Percentiles rank a stretch among this genome's conserved stretches.
Evolutionary conservation across 2,797 vertebrate genomes (phyloP).

Genomic region (Chelon auratus): DNA sequence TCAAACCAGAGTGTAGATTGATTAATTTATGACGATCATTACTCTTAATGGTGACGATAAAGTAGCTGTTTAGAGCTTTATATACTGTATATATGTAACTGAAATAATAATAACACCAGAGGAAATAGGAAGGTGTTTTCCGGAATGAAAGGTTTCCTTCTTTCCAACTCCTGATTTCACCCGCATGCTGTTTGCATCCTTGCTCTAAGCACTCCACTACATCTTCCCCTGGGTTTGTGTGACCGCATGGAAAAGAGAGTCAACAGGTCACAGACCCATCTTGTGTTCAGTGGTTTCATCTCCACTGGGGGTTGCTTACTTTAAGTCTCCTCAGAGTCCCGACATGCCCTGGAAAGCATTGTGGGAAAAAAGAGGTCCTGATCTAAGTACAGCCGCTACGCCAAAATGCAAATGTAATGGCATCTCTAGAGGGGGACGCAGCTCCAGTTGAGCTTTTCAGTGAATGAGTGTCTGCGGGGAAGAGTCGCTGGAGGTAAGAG

Average conservation of each 20-base stretch:
- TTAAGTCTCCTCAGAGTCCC: constrained; percentile 45
- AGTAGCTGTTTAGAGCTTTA: no score
- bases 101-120: no score
- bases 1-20: background rate
- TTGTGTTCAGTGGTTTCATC: constrained; percentile 58
- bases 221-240: constrained; percentile 45
- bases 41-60: no score
- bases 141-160: background rate
- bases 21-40: no score
- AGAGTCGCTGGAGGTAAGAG: constrained; percentile 25
- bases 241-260: constrained; percentile 55
- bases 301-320: constrained; percentile 66
- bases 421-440: constrained; percentile 15
- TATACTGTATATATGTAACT: no score
- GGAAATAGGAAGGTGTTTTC: no score
- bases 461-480: constrained; percentile 13
- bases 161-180: background rate
- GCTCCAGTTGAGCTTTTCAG: constrained; percentile 33
- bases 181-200: constrained; percentile 24
- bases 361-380: constrained; percentile 56
- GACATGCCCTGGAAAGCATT: constrained; percentile 54
- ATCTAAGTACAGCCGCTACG: constrained; percentile 35
- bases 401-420: constrained; percentile 54
- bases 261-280: constrained; percentile 55
- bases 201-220: constrained; percentile 15